These are phyloP conservation scores for Drosophila rufa DNA, from an alignment of 1,140 invertebrate genomes.

Conservation along the genomic window DNA sequence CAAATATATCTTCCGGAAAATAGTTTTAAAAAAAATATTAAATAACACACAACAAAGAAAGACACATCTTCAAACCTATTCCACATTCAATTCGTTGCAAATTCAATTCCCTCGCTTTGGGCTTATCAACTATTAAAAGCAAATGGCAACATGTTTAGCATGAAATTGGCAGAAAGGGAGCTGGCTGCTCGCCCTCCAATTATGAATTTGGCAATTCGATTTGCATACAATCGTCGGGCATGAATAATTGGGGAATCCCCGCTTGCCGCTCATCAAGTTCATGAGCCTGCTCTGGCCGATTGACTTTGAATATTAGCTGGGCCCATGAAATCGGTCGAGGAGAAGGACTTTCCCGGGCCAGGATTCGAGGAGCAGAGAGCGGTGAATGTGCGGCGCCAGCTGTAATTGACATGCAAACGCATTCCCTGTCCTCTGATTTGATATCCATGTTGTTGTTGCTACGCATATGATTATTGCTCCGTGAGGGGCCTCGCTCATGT, in stretches of 20 bases:
- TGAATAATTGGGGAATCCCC: constrained; percentile 66
- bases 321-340: not conserved
- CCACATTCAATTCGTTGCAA: constrained; percentile 61
- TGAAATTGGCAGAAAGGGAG: constrained; percentile 65
- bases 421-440: constrained; percentile 70
- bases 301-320: constrained; percentile 80
- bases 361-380: not conserved
- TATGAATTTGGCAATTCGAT: constrained; percentile 78
- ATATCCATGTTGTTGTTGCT: constrained; percentile 64
- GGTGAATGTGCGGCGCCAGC: constrained; percentile 45
- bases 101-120: constrained; percentile 32
- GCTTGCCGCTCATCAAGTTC: constrained; percentile 60
- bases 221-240: constrained; percentile 74
- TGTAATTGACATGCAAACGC: constrained; percentile 81
- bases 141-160: constrained; percentile 75
- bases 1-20: no score
- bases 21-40: not conserved
- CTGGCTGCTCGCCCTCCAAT: constrained; percentile 24
- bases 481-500: constrained; percentile 53
- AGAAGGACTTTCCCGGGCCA: not conserved
- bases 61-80: constrained; percentile 40
- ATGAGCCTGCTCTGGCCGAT: constrained; percentile 65
- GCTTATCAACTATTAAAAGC: constrained; percentile 80
- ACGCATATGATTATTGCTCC: constrained; percentile 74
- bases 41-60: not conserved